phyloP scores from a whole-genome alignment of 2,888 invertebrate genomes.

The Yponomeuta evonymella region DNA sequence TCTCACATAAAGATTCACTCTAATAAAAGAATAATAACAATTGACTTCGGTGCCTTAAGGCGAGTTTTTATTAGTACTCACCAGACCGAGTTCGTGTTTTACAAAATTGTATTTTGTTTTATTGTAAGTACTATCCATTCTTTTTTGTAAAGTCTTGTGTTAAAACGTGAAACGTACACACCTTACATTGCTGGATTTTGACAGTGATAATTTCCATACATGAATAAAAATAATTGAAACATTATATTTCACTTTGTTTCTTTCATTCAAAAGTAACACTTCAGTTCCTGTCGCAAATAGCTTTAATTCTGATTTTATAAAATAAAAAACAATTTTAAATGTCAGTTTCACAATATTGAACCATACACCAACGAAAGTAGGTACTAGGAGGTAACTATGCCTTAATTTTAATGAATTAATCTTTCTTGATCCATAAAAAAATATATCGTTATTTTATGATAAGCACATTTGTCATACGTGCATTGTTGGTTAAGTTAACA shows the following conservation, averaged over 20 bases:
- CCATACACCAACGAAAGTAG: too few species aligned
- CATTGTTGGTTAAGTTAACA: too few species aligned
- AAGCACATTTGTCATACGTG: too few species aligned
- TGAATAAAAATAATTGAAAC: conserved; percentile 60
- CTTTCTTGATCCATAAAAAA: too few species aligned
- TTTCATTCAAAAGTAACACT: neutral
- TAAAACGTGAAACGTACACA: conserved; percentile 71
- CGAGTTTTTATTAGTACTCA: conserved; percentile 44
- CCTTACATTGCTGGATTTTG: conserved; percentile 66
- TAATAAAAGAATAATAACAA: conserved; percentile 28
- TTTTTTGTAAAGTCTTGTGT: conserved; percentile 54
- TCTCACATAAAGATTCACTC: neutral
- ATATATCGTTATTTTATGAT: too few species aligned
- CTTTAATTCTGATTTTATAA: too few species aligned
- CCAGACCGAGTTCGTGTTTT: conserved; percentile 46
- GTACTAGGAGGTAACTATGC: too few species aligned
- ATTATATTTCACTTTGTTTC: conserved; percentile 32
- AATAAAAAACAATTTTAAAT: too few species aligned
- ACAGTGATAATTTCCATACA: conserved; percentile 72
- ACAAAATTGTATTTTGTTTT: conserved; percentile 24
- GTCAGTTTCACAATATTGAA: too few species aligned
- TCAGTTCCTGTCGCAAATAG: too few species aligned
- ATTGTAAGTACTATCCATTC: conserved; percentile 27
- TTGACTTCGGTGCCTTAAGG: conserved; percentile 68
- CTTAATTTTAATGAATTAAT: too few species aligned